A percentile compares a stretch with the other conserved stretches of the same genome.
Conservation (phyloP, 2,888 invertebrate species). For the Notodonta dromedarius region DNA sequence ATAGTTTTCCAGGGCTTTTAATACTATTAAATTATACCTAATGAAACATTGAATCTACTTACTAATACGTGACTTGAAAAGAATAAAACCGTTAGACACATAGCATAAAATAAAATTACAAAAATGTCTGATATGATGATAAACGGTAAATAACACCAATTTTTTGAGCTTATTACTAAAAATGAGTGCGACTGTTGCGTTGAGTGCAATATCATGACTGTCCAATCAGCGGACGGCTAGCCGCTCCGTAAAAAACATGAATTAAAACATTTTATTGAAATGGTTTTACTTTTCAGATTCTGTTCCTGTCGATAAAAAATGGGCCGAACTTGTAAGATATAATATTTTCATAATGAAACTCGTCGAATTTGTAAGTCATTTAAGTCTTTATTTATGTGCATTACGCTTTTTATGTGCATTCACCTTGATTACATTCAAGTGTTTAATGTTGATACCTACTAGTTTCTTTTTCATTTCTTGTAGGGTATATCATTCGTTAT, state of each 20-base stretch:
- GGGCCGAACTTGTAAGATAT: conserved; percentile 74
- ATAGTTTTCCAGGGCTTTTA: not conserved
- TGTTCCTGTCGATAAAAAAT: conserved; percentile 77
- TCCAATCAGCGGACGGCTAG: too few relatives aligned
- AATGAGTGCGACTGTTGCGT: not conserved
- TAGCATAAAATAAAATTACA: not conserved
- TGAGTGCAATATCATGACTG: too few relatives aligned
- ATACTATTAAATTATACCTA: not conserved
- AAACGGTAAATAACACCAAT: conserved; percentile 58
- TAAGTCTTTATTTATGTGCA: conserved; percentile 5
- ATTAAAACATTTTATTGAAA: too few relatives aligned
- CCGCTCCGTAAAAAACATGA: too few relatives aligned
- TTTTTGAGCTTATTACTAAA: not conserved
- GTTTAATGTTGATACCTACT: too few relatives aligned
- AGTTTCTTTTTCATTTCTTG: conserved; percentile 46
- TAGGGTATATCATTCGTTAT: conserved; percentile 69
- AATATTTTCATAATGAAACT: conserved; percentile 80
- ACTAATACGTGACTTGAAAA: too few relatives aligned
- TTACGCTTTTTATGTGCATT: too few relatives aligned
- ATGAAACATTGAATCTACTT: too few relatives aligned
- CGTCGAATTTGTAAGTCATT: conserved; percentile 76
- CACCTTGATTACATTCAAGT: too few relatives aligned
- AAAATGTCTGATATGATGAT: conserved; percentile 79
- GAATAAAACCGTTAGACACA: too few relatives aligned
- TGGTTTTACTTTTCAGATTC: conserved; percentile 58